Evolutionary conservation across 2,113 vertebrate genomes (phyloP).

Genomic region (Rhynchomys soricoides): DNA sequence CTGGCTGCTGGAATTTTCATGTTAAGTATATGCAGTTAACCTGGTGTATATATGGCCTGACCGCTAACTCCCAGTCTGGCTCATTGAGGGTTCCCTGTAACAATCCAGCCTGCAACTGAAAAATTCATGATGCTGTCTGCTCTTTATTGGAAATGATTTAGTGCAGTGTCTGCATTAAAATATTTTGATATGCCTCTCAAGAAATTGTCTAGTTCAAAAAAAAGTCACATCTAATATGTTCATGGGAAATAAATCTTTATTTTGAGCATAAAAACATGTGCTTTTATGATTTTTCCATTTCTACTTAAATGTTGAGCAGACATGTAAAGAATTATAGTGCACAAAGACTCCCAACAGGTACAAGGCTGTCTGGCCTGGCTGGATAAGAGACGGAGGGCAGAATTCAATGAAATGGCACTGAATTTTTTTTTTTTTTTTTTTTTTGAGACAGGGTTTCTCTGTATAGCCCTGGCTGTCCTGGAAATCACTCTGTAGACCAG

Average conservation of each 20-base stretch:
- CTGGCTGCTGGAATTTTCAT: not conserved
- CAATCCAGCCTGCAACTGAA: not conserved
- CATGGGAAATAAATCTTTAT: slow-evolving; percentile 58
- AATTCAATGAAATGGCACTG: not conserved
- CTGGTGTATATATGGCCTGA: not conserved
- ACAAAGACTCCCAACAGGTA: not conserved
- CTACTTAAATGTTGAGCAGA: slow-evolving; percentile 50
- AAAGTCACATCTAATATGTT: slow-evolving; percentile 60
- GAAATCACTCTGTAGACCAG: too few species aligned
- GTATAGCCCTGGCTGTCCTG: too few species aligned
- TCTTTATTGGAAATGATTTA: slow-evolving; percentile 60
- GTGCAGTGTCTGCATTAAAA: slow-evolving; percentile 58
- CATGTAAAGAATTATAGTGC: slow-evolving; percentile 20
- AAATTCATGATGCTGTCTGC: not conserved
- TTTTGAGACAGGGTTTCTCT: too few species aligned
- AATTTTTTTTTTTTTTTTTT: too few species aligned
- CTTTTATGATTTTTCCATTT: slow-evolving; percentile 54
- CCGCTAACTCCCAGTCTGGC: slow-evolving; percentile 26
- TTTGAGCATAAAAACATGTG: slow-evolving; percentile 5
- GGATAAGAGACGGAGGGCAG: not conserved
- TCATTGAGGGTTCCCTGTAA: slow-evolving; percentile 3
- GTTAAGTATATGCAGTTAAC: not conserved
- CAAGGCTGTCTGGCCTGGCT: not conserved
- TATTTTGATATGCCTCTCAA: slow-evolving; percentile 59
- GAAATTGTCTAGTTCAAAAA: slow-evolving; percentile 62